Evolutionary conservation across 2,113 vertebrate species (phyloP).

Genomic region (Heterochromis multidens): DNA sequence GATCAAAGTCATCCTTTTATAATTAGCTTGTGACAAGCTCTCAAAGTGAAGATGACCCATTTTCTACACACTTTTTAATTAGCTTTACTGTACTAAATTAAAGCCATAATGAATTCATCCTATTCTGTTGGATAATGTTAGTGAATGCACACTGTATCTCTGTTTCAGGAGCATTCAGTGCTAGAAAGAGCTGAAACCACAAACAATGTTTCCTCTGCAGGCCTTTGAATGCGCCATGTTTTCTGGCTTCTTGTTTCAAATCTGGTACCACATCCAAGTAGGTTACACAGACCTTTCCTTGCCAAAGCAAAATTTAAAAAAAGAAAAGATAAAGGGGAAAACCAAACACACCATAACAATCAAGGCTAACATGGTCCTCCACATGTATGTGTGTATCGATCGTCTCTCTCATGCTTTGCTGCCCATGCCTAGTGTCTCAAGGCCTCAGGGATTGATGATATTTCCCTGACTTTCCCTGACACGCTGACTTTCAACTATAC

Average conservation of each 20-base stretch:
- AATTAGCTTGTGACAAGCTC: slow-evolving; percentile 51
- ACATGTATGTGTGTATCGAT: slow-evolving; percentile 46
- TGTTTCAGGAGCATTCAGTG: not conserved
- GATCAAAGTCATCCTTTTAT: slow-evolving; percentile 51
- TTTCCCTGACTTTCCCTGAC: slow-evolving; percentile 18
- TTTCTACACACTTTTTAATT: slow-evolving; percentile 55
- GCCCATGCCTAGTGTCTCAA: slow-evolving; percentile 18
- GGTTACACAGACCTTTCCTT: slow-evolving; percentile 14
- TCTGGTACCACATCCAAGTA: not conserved
- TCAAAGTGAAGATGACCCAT: slow-evolving; percentile 60
- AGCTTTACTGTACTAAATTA: slow-evolving; percentile 61
- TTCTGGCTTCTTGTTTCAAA: not conserved
- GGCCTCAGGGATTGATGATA: slow-evolving; percentile 17
- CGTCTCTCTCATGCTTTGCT: slow-evolving; percentile 17
- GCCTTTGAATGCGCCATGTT: slow-evolving; percentile 6
- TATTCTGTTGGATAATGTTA: slow-evolving; percentile 9
- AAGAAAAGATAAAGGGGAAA: slow-evolving; percentile 11
- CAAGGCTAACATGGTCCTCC: slow-evolving; percentile 6
- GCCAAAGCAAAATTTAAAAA: not conserved
- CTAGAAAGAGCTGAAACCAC: slow-evolving; percentile 7
- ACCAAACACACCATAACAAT: not conserved
- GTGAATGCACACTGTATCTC: not conserved
- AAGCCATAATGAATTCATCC: slow-evolving; percentile 22
- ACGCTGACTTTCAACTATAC: slow-evolving; percentile 24
- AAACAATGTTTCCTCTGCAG: not conserved